A percentile compares a stretch with the other conserved stretches of the same genome.
Conservation (phyloP, 2,113 vertebrate species). For the Hypanus sabinus region DNA sequence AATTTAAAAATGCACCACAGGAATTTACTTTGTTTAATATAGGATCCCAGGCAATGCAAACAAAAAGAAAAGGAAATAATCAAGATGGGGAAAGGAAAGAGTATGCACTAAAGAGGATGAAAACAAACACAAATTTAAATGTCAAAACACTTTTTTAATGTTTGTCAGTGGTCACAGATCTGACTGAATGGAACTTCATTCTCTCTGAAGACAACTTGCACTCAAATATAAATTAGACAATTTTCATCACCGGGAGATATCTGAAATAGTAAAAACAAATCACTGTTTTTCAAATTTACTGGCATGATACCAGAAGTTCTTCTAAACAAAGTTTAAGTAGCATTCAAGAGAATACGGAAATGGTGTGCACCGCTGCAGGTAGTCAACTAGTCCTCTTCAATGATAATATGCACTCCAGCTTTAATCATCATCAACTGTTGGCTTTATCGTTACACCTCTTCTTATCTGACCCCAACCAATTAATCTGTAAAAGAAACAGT, state of each 20-base stretch:
- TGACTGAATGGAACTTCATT: slow-evolving; percentile 3
- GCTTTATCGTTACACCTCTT: slow-evolving; percentile 97
- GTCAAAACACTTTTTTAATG: slow-evolving; percentile 36
- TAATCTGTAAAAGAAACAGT: slow-evolving; percentile 64
- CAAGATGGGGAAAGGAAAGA: background rate
- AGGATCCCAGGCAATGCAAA: background rate
- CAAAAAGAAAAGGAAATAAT: background rate
- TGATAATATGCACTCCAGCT: slow-evolving; percentile 40
- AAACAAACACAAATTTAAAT: slow-evolving; percentile 13
- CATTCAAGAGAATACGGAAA: slow-evolving; percentile 23
- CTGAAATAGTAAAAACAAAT: slow-evolving; percentile 41
- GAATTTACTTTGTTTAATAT: no score
- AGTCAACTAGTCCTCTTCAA: slow-evolving; percentile 34
- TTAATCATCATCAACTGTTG: slow-evolving; percentile 95
- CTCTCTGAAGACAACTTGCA: slow-evolving; percentile 16
- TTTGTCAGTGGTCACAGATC: slow-evolving; percentile 32
- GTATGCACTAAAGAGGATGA: background rate
- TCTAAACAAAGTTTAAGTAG: slow-evolving; percentile 25
- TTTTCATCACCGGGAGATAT: slow-evolving; percentile 43
- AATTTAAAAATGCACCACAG: background rate
- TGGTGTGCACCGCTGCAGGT: background rate
- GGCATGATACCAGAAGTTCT: slow-evolving; percentile 34
- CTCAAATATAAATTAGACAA: slow-evolving; percentile 45
- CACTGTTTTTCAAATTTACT: slow-evolving; percentile 29
- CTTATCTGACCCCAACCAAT: slow-evolving; percentile 98